Evolutionary conservation across 2,113 vertebrate species (phyloP), one percentile per base, ranked within the genome.

Genomic region (Eupsittula cactorum): DNA sequence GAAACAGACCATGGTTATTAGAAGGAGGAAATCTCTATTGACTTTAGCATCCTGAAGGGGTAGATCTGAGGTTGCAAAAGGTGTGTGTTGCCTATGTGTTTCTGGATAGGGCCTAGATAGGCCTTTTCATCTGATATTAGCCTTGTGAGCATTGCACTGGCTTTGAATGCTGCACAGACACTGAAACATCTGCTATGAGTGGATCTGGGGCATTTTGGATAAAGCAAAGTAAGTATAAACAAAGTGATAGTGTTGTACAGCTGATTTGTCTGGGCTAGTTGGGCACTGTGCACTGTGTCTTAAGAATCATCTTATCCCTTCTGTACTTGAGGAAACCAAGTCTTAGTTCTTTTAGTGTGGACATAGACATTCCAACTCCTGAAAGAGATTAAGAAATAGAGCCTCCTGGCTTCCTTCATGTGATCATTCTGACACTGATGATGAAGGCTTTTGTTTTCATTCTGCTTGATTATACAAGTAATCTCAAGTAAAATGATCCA

Each of bases 1-100:
- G 41, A 82, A 37, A 28, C 0, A 0, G 25, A 17, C 14, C 1
- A 1, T 2, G 1, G 31, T 33, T 69, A 6, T 59, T 44, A 41
- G 29, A 18, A 76, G 46, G 31, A 42, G 19, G 41, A 70, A 55
- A 13, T 33, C 18, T 60, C 33, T 65, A 25, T 65, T 86, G 27
- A 13, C 29, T 33, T 19, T 47, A 9, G 13, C 24, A 37, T 21
- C 59, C 29, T 68, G 44, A 68, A 50, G 47, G 60, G 42, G 19
- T 33, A 78, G 35, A 53, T 0, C 0, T 44, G n/a, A 50, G 5
- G 8, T 46, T 55, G 25, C 11, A 46, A 16, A 78, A 76, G 11
- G 16, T 13, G 2, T 16, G 7, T 29, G 16, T 59, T 75, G 55
- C 28, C n/a, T 80, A 4, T 3, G 25, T 71, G 25, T 71, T 87